Evolutionary conservation across 2,888 invertebrate species (phyloP).

Genomic region (Drosophila paramelanica): DNA sequence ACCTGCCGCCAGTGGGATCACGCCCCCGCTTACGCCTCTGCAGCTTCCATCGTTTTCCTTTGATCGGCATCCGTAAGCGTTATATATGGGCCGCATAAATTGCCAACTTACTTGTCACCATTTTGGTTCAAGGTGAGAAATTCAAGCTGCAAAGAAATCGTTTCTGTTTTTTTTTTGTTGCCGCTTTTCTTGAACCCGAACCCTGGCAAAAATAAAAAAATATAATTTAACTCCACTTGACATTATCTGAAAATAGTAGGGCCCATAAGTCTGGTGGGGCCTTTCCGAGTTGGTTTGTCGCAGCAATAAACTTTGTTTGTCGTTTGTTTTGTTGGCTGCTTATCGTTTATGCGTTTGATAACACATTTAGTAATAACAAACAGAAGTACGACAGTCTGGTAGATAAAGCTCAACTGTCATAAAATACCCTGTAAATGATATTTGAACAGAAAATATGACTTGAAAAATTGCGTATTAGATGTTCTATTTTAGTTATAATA

Average conservation of each 20-base stretch:
- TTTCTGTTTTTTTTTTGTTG: slow-evolving; percentile 2
- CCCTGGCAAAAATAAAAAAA: slow-evolving; percentile 8
- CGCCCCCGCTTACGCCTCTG: slow-evolving; percentile 6
- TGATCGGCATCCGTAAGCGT: slow-evolving; percentile 24
- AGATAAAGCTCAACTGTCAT: not conserved
- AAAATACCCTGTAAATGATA: slow-evolving; percentile 24
- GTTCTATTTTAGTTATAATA: no score
- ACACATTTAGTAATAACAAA: slow-evolving; percentile 42
- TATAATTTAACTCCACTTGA: slow-evolving; percentile 18
- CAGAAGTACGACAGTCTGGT: slow-evolving; percentile 3
- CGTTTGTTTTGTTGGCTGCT: slow-evolving; percentile 29
- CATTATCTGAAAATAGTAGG: slow-evolving; percentile 29
- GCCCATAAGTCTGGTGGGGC: slow-evolving; percentile 35
- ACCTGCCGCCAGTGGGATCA: slow-evolving; percentile 3
- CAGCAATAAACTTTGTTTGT: slow-evolving; percentile 32
- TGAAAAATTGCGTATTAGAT: no score
- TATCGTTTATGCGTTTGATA: slow-evolving; percentile 45
- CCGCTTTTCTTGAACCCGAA: slow-evolving; percentile 7
- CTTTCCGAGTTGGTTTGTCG: slow-evolving; percentile 32
- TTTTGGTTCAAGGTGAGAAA: slow-evolving; percentile 37
- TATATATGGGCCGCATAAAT: slow-evolving; percentile 39
- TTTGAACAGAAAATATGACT: not conserved
- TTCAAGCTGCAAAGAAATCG: slow-evolving; percentile 17
- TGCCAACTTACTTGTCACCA: slow-evolving; percentile 15
- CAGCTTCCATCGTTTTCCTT: slow-evolving; percentile 12